These are phyloP conservation scores for Lagocephalus sceleratus DNA, from an alignment of 2,797 vertebrate genomes.

Conservation along the genomic window DNA sequence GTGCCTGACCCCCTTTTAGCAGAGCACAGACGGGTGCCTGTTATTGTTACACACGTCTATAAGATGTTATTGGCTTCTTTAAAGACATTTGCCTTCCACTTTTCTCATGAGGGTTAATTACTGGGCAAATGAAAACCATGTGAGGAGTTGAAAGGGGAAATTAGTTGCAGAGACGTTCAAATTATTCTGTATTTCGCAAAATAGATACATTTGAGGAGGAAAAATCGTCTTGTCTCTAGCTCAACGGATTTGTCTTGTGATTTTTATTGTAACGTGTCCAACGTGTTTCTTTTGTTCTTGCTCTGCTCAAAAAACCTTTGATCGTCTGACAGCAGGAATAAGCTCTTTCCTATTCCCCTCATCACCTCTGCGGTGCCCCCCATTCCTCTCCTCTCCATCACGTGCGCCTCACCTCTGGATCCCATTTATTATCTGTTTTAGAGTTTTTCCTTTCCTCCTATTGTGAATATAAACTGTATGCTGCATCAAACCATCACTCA, in stretches of 20 bases:
- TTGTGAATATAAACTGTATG: conserved; percentile 22
- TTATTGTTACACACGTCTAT: neutral
- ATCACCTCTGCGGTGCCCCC: conserved; percentile 8
- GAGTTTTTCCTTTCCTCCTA: conserved; percentile 26
- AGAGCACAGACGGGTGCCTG: neutral
- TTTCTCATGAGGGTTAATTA: neutral
- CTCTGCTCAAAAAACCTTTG: too few species aligned
- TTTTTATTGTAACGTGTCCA: neutral
- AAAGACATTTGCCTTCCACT: neutral
- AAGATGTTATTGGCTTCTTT: neutral
- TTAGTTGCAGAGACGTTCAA: neutral
- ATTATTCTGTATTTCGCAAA: neutral
- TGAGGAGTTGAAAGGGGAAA: neutral
- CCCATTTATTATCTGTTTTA: conserved; percentile 8
- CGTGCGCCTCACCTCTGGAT: conserved; percentile 14
- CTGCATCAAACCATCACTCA: conserved; percentile 14
- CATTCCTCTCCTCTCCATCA: conserved; percentile 7
- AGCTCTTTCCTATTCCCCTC: neutral
- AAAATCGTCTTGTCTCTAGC: neutral
- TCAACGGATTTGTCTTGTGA: neutral
- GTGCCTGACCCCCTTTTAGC: neutral
- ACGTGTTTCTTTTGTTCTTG: too few species aligned
- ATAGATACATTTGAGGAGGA: neutral
- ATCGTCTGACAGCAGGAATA: too few species aligned
- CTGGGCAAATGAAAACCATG: neutral